Base-by-base conservation (phyloP, 2,797 vertebrate genomes). In the Aeoliscus strigatus region DNA sequence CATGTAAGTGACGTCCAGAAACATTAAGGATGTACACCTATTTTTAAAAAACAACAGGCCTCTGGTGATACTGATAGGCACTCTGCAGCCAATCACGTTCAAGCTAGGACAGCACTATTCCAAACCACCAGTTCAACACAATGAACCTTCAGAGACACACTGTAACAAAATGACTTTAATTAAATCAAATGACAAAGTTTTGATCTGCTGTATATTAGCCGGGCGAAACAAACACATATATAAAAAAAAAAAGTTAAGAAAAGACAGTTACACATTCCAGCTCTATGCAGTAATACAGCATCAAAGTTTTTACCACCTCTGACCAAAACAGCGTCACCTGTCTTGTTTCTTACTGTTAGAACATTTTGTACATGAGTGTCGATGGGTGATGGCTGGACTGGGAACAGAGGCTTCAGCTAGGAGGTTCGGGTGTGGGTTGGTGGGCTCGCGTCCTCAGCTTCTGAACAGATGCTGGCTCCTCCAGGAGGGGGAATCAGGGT, bases 141-240 rank as follows among this genome's bases (percentile, higher is more conserved):
- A 12, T 5, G 9, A 17, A 14, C 9, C 9, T 7, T 25, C 9
- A 32, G n/a, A 47, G 14, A 51, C 23, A 57, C 21, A 51, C n/a
- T 39, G 29, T 36, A 25, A 60, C 29, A 62, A 57, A 69, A 46
- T 14, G 27, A 12, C 8, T 81, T 81, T 78, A 77, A 80, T 79
- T 67, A 60, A 66, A 59, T 60, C 38, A 63, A 54, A 51, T 14
- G 46, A 72, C 48, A 64, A n/a, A 36, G 47, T 44, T 53, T 49
- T 29, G n/a, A 17, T 45, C 43, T 12, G 33, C 14, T 41, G 18
- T 35, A 35, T 24, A 39, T 54, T 29, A 47, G 13, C 33, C 21
- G 26, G 33, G 24, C 13, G 34, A 51, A 58, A 57, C 28, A 25
- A 60, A 14, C 21, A 63, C 39, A 51, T 46, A 51, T 43, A 69